phyloP scores from a whole-genome alignment of 2,888 invertebrate species.

The Aphidoletes aphidimyza region DNA sequence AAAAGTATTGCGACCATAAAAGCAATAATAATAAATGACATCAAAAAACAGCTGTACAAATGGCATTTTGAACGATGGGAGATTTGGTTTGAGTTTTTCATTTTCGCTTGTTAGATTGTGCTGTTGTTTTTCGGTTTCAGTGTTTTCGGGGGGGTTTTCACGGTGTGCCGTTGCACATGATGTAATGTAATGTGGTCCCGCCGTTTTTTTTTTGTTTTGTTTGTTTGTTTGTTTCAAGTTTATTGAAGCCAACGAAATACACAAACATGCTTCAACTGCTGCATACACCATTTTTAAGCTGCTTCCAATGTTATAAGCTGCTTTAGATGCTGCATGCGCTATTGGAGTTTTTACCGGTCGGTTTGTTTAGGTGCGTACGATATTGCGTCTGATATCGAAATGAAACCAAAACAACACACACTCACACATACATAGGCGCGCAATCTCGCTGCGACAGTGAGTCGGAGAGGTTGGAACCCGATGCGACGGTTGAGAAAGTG shows the following conservation, averaged over 20 bases:
- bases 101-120: no score
- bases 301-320: no score
- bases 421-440: no score
- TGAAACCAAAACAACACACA: conserved; percentile 8
- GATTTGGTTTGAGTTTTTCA: background rate
- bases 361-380: conserved; percentile 27
- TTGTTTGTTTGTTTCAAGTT: no score
- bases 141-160: no score
- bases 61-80: background rate
- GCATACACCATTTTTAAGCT: no score
- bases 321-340: background rate
- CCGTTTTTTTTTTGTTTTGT: no score
- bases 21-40: conserved; percentile 16
- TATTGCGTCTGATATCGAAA: background rate
- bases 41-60: conserved; percentile 45
- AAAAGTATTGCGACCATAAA: background rate
- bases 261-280: no score
- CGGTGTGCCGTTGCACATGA: background rate
- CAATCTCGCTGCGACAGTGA: no score
- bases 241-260: no score
- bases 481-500: conserved; percentile 18
- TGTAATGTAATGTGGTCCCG: no score
- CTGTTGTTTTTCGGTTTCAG: no score
- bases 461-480: background rate
- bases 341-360: conserved; percentile 8